phyloP scores from a whole-genome alignment of 2,797 vertebrate species.

The Enteromius fasciolatus region DNA sequence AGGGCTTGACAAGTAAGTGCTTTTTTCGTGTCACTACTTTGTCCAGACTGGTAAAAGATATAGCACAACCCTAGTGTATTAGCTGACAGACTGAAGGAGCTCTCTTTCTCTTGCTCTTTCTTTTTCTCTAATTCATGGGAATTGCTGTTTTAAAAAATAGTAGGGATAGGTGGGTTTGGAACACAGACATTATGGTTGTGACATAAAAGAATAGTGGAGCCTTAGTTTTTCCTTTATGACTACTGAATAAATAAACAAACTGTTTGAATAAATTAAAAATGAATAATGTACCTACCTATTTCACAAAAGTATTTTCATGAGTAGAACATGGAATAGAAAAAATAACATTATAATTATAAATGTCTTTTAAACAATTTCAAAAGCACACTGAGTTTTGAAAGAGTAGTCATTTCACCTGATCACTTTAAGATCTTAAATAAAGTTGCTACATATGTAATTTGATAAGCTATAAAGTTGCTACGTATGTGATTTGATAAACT shows the following conservation, averaged over 20 bases:
- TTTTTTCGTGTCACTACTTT: conserved; percentile 66
- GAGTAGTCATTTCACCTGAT: background rate
- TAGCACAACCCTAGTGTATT: conserved; percentile 57
- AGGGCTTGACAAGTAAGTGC: conserved; percentile 71
- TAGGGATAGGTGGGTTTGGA: background rate
- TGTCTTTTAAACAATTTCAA: background rate
- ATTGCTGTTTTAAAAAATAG: background rate
- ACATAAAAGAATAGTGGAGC: background rate
- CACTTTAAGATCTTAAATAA: background rate
- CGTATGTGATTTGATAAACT: too few species aligned
- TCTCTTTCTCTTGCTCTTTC: conserved; percentile 64
- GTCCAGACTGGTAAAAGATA: conserved; percentile 64
- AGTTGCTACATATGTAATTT: background rate
- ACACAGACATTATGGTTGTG: background rate
- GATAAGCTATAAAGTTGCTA: too few species aligned
- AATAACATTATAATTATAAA: background rate
- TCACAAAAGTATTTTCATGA: background rate
- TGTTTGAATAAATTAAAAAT: background rate
- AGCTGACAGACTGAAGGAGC: conserved; percentile 64
- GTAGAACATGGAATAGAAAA: background rate
- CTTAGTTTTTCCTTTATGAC: background rate
- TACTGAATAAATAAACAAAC: background rate
- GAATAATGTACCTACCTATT: background rate
- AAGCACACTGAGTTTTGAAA: background rate
- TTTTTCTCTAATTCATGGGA: conserved; percentile 48